Conservation (phyloP, 2,888 invertebrate genomes). For the Ectemnius continuus region DNA sequence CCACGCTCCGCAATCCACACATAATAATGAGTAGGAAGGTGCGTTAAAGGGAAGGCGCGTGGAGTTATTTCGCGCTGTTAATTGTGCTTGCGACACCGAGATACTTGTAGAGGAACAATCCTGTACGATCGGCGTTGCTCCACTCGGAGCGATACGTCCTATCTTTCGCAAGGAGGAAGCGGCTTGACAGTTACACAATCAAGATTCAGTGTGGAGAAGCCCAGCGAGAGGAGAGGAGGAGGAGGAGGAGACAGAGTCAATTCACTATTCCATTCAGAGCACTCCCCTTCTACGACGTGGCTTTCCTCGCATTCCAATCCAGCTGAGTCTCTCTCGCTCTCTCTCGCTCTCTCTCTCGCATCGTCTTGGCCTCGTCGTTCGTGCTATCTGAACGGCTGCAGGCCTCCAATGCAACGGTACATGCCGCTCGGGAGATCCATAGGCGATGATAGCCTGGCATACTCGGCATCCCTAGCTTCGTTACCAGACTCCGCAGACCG, state of each 20-base stretch:
- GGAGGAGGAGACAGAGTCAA: slow-evolving; percentile 55
- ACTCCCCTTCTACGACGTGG: slow-evolving; percentile 19
- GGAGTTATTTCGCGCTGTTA: slow-evolving; percentile 19
- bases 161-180: slow-evolving; percentile 50
- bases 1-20: slow-evolving; percentile 23
- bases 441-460: slow-evolving; percentile 46
- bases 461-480: slow-evolving; percentile 17
- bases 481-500: slow-evolving; percentile 26
- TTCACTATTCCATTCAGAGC: slow-evolving; percentile 63
- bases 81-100: slow-evolving; percentile 25
- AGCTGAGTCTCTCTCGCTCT: slow-evolving; percentile 4
- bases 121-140: background rate
- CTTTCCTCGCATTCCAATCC: slow-evolving; percentile 40
- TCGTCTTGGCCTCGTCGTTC: slow-evolving; percentile 2
- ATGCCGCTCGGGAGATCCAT: slow-evolving; percentile 52
- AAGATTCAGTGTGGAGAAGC: slow-evolving; percentile 46
- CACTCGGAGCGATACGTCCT: slow-evolving; percentile 36
- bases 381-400: slow-evolving; percentile 37
- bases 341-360: no score
- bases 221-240: slow-evolving; percentile 43
- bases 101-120: background rate
- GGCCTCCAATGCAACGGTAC: slow-evolving; percentile 60
- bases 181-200: slow-evolving; percentile 61
- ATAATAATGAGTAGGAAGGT: slow-evolving; percentile 19
- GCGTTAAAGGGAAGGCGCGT: slow-evolving; percentile 19